These are phyloP conservation scores for Bolinopsis microptera DNA, from an alignment of 37 sponge, comb jelly and placozoan genomes.

Conservation along the genomic window DNA sequence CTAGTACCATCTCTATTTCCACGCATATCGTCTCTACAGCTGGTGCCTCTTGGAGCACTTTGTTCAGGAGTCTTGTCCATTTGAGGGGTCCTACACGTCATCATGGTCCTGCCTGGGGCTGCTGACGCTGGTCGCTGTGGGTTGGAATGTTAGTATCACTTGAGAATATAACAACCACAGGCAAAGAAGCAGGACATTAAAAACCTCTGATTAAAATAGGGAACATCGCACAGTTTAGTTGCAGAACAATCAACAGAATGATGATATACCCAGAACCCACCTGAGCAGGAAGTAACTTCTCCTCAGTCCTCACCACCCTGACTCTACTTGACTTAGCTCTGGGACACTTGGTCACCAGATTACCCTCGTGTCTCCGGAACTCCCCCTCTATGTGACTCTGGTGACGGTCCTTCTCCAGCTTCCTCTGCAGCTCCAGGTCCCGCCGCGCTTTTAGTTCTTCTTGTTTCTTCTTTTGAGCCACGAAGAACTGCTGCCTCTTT, in stretches of 20 bases:
- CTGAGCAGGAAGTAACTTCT: background rate
- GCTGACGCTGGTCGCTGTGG: background rate
- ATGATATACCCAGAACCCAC: no score
- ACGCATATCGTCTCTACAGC: background rate
- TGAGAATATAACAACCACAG: no score
- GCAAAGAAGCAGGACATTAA: no score
- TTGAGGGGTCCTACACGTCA: slow-evolving; percentile 35
- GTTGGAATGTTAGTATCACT: no score
- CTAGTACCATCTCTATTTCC: background rate
- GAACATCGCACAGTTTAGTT: no score
- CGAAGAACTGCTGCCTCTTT: slow-evolving; percentile 51
- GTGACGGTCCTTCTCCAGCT: background rate
- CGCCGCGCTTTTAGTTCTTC: background rate
- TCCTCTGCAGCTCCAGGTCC: slow-evolving; percentile 40
- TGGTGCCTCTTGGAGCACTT: background rate
- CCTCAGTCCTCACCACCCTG: slow-evolving; percentile 18
- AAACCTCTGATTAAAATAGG: no score
- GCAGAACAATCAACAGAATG: no score
- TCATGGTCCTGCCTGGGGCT: background rate
- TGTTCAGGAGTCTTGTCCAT: background rate
- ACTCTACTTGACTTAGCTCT: slow-evolving; percentile 25
- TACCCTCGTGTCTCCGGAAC: background rate
- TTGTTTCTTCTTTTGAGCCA: slow-evolving; percentile 62
- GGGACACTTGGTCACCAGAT: slow-evolving; percentile 58
- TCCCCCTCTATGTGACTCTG: background rate